These are phyloP conservation scores for Cardinalis cardinalis DNA, from an alignment of 2,113 vertebrate species.

Conservation along the genomic window DNA sequence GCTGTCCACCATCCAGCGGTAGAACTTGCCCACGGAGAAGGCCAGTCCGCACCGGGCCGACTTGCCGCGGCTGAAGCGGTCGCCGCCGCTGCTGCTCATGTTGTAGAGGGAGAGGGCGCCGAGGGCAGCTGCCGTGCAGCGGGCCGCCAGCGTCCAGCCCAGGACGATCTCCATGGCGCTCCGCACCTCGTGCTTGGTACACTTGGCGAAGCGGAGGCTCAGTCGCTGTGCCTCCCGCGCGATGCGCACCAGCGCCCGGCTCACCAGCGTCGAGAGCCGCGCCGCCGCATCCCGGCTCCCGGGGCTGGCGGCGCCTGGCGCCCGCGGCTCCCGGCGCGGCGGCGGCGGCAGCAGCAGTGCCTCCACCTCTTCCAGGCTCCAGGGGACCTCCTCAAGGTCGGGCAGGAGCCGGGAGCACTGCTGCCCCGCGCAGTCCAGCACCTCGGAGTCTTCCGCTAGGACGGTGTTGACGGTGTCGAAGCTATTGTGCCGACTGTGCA, in stretches of 20 bases:
- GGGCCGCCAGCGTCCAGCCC: slow-evolving; percentile 86
- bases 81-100: slow-evolving; percentile 93
- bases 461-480: slow-evolving; percentile 97
- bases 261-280: slow-evolving; percentile 85
- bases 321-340: slow-evolving; percentile 27
- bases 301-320: slow-evolving; percentile 56
- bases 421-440: slow-evolving; percentile 94
- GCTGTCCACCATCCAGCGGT: slow-evolving; percentile 97
- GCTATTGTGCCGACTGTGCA: slow-evolving; percentile 97
- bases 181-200: slow-evolving; percentile 94
- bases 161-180: slow-evolving; percentile 91
- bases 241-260: slow-evolving; percentile 88
- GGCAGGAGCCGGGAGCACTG: slow-evolving; percentile 93
- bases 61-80: slow-evolving; percentile 91
- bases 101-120: slow-evolving; percentile 92
- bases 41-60: slow-evolving; percentile 89
- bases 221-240: slow-evolving; percentile 91
- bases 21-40: slow-evolving; percentile 94
- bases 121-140: slow-evolving; percentile 87
- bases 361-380: slow-evolving; percentile 93
- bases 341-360: slow-evolving; percentile 76
- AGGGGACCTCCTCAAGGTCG: slow-evolving; percentile 97
- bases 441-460: slow-evolving; percentile 95
- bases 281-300: slow-evolving; percentile 83
- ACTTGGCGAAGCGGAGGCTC: slow-evolving; percentile 93